Evolutionary conservation across 2,888 invertebrate species (phyloP).

Genomic region (Crepidodera aurea): DNA sequence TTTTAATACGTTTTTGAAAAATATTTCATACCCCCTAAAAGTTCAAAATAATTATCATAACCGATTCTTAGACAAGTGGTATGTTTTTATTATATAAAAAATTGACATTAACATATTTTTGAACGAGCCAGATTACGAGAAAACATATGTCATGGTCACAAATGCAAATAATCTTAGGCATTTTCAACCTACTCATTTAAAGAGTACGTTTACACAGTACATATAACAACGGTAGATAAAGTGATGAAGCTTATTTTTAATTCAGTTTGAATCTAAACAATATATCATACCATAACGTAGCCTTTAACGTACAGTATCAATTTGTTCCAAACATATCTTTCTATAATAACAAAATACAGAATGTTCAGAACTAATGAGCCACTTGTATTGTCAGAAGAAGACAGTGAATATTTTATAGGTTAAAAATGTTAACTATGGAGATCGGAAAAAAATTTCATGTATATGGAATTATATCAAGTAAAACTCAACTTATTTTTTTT

Average conservation of each 20-base stretch:
- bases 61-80: neutral
- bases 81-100: neutral
- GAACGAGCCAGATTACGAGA: constrained; percentile 1
- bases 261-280: no score
- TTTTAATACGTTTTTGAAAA: neutral
- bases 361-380: no score
- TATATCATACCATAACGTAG: no score
- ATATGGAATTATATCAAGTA: no score
- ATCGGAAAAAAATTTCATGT: no score
- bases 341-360: no score
- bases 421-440: no score
- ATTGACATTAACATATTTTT: neutral
- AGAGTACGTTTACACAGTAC: neutral
- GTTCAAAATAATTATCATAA: neutral
- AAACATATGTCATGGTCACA: constrained; percentile 3
- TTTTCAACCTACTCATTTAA: neutral
- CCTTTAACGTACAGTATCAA: neutral
- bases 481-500: no score
- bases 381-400: no score
- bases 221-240: no score
- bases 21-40: neutral
- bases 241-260: no score
- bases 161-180: constrained; percentile 1
- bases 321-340: neutral
- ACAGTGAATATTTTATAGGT: no score